Percentiles rank a stretch among this genome's conserved stretches.
phyloP scores from a whole-genome alignment of 2,888 invertebrate species.

The Anticlea derivata region DNA sequence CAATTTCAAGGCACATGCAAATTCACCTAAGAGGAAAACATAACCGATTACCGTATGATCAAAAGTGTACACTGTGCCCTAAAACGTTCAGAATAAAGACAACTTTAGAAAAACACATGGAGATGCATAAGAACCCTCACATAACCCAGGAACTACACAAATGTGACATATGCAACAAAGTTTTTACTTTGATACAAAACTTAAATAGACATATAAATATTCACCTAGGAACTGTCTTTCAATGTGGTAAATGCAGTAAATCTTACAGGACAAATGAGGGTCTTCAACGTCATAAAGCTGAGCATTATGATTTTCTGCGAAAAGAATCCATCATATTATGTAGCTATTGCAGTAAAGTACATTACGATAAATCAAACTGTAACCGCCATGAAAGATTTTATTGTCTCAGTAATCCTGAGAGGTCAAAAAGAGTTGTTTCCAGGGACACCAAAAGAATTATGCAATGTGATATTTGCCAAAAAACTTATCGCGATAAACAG shows the following conservation, averaged over 20 bases:
- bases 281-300: conserved; percentile 1
- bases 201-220: background rate
- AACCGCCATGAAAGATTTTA: background rate
- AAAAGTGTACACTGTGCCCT: no score
- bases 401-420: background rate
- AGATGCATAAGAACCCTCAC: no score
- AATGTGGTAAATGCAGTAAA: conserved; percentile 7
- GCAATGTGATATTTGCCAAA: conserved; percentile 11
- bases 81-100: no score
- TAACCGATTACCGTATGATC: background rate
- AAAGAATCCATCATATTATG: background rate
- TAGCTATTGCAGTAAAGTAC: conserved; percentile 6
- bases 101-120: no score
- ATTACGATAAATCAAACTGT: background rate
- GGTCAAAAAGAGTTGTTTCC: no score
- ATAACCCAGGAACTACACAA: background rate
- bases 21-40: background rate
- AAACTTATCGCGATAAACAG: background rate
- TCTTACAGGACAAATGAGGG: background rate
- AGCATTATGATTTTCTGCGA: background rate
- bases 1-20: background rate
- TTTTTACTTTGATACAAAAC: background rate
- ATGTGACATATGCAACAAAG: conserved; percentile 4
- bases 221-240: background rate
- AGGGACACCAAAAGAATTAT: no score